Conservation (phyloP, 92 coral and sea anemone species). For the Phenganax subtilis region DNA sequence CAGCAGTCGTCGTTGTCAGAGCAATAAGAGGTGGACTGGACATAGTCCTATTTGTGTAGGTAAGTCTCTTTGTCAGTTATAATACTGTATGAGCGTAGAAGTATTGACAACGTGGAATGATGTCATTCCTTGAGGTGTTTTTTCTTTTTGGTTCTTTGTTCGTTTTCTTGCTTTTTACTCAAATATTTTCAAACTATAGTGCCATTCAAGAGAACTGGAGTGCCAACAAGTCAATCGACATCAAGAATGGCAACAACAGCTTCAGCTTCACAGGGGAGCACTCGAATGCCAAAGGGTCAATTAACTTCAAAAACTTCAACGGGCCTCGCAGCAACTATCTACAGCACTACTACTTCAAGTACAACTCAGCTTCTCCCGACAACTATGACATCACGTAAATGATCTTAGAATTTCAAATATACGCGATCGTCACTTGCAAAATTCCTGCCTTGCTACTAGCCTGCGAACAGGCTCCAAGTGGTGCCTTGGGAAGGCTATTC, state of each 20-base stretch:
- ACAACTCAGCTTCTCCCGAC: background rate
- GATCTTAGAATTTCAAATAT: too few species aligned
- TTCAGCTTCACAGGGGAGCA: background rate
- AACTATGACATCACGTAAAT: background rate
- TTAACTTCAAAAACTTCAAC: background rate
- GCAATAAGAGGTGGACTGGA: background rate
- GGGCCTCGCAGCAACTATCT: background rate
- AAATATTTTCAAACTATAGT: background rate
- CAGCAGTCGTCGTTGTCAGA: background rate
- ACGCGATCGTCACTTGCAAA: too few species aligned
- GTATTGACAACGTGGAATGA: too few species aligned
- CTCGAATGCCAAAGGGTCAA: background rate
- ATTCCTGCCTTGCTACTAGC: background rate
- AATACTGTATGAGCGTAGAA: background rate
- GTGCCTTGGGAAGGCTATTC: background rate
- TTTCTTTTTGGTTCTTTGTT: background rate
- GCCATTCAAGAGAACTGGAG: background rate
- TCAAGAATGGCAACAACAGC: background rate
- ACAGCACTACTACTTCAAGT: background rate
- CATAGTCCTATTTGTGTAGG: background rate
- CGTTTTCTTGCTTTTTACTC: background rate
- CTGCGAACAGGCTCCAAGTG: too few species aligned
- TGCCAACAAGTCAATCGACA: background rate
- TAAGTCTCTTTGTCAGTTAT: background rate
- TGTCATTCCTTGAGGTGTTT: too few species aligned